Evolutionary conservation across 30 jellyfish, hydroid and myxozoan species (phyloP).

Genomic region (Pelagia noctiluca): DNA sequence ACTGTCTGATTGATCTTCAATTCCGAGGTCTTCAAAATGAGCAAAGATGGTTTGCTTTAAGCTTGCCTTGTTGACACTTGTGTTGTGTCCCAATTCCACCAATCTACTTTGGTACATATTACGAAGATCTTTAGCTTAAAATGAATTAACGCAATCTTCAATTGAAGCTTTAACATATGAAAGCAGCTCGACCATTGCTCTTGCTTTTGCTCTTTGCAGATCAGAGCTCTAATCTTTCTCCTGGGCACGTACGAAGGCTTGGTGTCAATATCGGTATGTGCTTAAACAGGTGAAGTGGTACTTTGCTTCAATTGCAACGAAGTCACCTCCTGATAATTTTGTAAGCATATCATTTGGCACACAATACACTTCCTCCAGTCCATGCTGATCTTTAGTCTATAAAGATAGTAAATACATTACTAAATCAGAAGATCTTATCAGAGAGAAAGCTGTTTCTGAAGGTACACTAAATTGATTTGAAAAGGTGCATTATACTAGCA

Average conservation of each 20-base stretch:
- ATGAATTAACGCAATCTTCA: slow-evolving; percentile 13
- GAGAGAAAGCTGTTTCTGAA: too few relatives aligned
- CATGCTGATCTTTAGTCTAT: too few relatives aligned
- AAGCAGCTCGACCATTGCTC: slow-evolving; percentile 26
- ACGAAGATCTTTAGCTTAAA: slow-evolving; percentile 18
- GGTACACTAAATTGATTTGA: too few relatives aligned
- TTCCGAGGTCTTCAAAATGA: slow-evolving; percentile 21
- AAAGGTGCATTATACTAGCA: too few relatives aligned
- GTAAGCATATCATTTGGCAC: not conserved
- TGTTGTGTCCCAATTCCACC: slow-evolving; percentile 36
- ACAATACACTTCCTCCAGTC: too few relatives aligned
- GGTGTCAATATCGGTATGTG: slow-evolving; percentile 9
- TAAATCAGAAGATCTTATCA: too few relatives aligned
- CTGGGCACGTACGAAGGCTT: slow-evolving; percentile 10
- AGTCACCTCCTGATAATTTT: slow-evolving; percentile 26
- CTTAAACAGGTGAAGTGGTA: slow-evolving; percentile 25
- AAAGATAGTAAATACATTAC: too few relatives aligned
- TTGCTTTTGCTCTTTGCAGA: slow-evolving; percentile 31
- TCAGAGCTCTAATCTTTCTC: slow-evolving; percentile 8
- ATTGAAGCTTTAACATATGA: slow-evolving; percentile 15
- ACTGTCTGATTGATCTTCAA: slow-evolving; percentile 42
- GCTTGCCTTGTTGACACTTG: slow-evolving; percentile 8
- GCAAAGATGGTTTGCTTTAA: slow-evolving; percentile 25
- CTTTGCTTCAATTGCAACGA: slow-evolving; percentile 14
- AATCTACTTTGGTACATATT: slow-evolving; percentile 9